These are phyloP conservation scores for Oxytorus armatus DNA, from an alignment of 2,888 invertebrate genomes.

Conservation along the genomic window DNA sequence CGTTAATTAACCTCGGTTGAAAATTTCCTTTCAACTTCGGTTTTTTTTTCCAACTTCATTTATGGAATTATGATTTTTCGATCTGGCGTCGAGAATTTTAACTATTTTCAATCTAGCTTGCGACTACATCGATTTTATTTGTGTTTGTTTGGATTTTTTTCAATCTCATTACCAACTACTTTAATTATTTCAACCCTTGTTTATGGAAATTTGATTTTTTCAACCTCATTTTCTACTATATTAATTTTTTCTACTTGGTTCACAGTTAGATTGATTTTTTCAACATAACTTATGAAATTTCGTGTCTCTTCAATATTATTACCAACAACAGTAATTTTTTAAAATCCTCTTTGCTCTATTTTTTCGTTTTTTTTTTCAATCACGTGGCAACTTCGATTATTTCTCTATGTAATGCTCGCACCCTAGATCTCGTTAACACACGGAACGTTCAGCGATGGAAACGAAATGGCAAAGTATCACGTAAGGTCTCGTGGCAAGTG, in stretches of 20 bases:
- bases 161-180: no score
- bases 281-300: no score
- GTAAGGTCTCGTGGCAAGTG: conserved; percentile 42
- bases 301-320: no score
- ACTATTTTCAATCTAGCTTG: neutral
- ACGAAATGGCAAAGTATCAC: conserved; percentile 42
- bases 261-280: no score
- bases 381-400: conserved; percentile 6
- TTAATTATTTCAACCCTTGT: no score
- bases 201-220: no score
- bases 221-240: neutral
- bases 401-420: neutral
- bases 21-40: neutral
- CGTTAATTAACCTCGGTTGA: neutral
- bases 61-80: no score
- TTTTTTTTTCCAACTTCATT: neutral
- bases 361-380: conserved; percentile 19
- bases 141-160: neutral
- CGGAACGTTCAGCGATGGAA: neutral
- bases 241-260: neutral
- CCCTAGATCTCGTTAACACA: neutral
- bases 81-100: no score
- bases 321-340: no score
- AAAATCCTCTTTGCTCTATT: no score
- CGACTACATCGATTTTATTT: no score